A percentile compares a stretch with the other conserved stretches of the same genome.
phyloP scores from a whole-genome alignment of 2,888 invertebrate genomes.

The Troglohyphantes excavatus region DNA sequence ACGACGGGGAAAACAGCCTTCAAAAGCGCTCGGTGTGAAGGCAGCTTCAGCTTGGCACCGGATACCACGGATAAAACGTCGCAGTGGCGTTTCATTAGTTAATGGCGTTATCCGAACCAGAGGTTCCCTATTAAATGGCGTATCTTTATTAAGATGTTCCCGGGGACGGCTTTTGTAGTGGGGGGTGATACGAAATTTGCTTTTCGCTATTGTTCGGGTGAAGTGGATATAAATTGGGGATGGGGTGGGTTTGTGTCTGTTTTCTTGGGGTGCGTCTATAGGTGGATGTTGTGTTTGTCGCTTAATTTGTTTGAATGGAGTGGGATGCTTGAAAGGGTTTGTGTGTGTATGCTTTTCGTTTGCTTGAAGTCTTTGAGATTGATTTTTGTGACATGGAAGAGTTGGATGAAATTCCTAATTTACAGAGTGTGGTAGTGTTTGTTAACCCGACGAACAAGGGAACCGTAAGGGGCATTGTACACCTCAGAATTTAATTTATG shows the following conservation, averaged over 20 bases:
- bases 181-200: not conserved
- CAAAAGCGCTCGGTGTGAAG: not conserved
- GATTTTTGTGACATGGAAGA: no score
- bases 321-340: not conserved
- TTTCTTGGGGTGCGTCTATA: not conserved
- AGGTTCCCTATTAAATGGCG: not conserved
- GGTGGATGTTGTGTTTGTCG: not conserved
- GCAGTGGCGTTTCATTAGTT: conserved; percentile 38
- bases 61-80: conserved; percentile 8
- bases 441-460: no score
- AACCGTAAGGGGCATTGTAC: no score
- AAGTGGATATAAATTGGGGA: not conserved
- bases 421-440: no score
- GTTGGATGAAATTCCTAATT: no score
- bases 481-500: no score
- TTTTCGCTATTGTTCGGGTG: conserved; percentile 5
- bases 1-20: not conserved
- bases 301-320: not conserved
- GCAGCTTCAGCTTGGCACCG: not conserved
- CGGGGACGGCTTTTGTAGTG: not conserved
- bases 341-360: no score
- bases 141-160: not conserved
- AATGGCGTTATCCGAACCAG: conserved; percentile 38
- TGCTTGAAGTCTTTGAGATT: no score
- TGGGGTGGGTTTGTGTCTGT: not conserved